phyloP scores from a whole-genome alignment of 2,797 vertebrate genomes.

The Pseudopleuronectes americanus region DNA sequence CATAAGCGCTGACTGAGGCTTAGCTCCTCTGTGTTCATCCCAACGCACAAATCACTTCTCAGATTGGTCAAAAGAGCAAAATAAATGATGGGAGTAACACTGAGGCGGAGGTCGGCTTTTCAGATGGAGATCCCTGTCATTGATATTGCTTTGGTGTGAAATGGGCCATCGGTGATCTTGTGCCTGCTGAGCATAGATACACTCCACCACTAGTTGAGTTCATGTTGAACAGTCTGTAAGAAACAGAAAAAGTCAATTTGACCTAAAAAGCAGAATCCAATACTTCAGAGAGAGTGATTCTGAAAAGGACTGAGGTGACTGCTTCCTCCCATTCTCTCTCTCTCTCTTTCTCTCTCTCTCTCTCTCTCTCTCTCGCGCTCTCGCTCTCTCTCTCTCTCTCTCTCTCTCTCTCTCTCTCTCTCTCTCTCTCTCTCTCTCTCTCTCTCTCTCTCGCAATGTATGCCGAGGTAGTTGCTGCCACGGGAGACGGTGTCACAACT shows the following conservation, averaged over 20 bases:
- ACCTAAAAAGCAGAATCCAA: slow-evolving; percentile 52
- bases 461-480: slow-evolving; percentile 30
- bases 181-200: slow-evolving; percentile 44
- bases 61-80: slow-evolving; percentile 62
- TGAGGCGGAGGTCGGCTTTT: slow-evolving; percentile 35
- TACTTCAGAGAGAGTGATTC: slow-evolving; percentile 62
- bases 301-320: slow-evolving; percentile 58
- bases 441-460: slow-evolving; percentile 9
- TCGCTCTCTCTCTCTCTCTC: not conserved
- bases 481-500: slow-evolving; percentile 47
- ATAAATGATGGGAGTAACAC: slow-evolving; percentile 56
- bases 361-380: not conserved
- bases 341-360: not conserved
- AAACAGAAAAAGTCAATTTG: slow-evolving; percentile 46
- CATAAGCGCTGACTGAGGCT: slow-evolving; percentile 68
- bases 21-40: slow-evolving; percentile 61
- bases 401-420: slow-evolving; percentile 12
- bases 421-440: not conserved
- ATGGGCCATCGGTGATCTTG: slow-evolving; percentile 16
- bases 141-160: slow-evolving; percentile 52
- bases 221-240: slow-evolving; percentile 22
- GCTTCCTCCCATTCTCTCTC: slow-evolving; percentile 12
- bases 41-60: slow-evolving; percentile 71
- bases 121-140: slow-evolving; percentile 55
- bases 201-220: slow-evolving; percentile 22